Evolutionary conservation across 2,888 invertebrate genomes (phyloP).

Genomic region (Stenichneumon culpator): DNA sequence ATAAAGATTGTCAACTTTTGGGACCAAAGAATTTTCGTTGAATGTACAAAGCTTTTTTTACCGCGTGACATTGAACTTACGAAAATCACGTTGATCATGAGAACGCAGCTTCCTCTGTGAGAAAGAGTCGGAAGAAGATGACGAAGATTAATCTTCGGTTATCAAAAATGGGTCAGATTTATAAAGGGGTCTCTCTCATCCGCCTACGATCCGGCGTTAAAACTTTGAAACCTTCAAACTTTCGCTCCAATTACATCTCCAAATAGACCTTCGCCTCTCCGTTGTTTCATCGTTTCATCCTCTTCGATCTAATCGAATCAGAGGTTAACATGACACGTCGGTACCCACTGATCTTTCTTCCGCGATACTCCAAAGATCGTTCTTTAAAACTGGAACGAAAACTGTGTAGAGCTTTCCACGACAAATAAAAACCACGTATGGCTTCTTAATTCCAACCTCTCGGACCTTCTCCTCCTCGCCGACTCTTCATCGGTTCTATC

Average conservation of each 20-base stretch:
- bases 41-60: too few species aligned
- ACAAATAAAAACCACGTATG: background rate
- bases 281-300: background rate
- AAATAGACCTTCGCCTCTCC: background rate
- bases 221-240: background rate
- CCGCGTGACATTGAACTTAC: too few species aligned
- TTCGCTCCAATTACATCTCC: background rate
- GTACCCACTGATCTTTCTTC: background rate
- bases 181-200: slow-evolving; percentile 49
- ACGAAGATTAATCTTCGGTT: too few species aligned
- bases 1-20: too few species aligned
- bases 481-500: background rate
- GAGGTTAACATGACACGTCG: background rate
- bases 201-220: slow-evolving; percentile 59
- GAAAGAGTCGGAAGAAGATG: too few species aligned
- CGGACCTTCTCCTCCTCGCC: background rate
- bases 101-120: too few species aligned
- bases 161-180: slow-evolving; percentile 48
- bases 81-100: too few species aligned
- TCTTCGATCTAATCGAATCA: background rate
- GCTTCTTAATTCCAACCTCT: background rate
- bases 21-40: too few species aligned
- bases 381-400: background rate
- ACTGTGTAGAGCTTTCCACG: background rate
- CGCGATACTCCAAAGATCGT: background rate